Evolutionary conservation across 2,113 vertebrate genomes (phyloP).

Genomic region (Campylomormyrus numenius): DNA sequence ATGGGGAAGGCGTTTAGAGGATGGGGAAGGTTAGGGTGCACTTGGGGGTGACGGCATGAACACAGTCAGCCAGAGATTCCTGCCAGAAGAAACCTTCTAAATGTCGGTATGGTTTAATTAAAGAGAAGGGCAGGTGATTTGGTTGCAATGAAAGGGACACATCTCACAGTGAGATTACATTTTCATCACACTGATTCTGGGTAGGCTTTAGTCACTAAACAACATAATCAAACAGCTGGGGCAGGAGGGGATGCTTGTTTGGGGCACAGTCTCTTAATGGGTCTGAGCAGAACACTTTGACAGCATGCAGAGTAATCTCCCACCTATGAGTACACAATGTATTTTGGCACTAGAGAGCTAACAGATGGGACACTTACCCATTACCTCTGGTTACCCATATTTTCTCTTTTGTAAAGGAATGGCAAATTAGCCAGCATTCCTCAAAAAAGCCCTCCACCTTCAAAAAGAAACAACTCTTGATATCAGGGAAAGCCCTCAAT

Average conservation of each 20-base stretch:
- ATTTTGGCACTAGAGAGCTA: not conserved
- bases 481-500: not conserved
- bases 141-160: not conserved
- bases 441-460: not conserved
- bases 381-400: conserved; percentile 1
- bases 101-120: not conserved
- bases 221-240: not conserved
- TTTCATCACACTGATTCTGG: not conserved
- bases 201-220: not conserved
- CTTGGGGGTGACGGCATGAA: not conserved
- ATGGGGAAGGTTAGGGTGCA: not conserved
- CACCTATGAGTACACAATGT: not conserved
- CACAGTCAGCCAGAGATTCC: not conserved
- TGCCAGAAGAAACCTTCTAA: not conserved
- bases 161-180: not conserved
- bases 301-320: not conserved
- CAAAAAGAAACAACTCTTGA: not conserved
- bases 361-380: conserved; percentile 6
- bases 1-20: not conserved
- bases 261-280: not conserved
- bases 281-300: not conserved
- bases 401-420: not conserved
- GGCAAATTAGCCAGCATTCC: not conserved
- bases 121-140: not conserved
- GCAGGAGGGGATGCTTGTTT: not conserved